Base-by-base conservation (phyloP, 2,888 invertebrate species). In the Trilocha varians region DNA sequence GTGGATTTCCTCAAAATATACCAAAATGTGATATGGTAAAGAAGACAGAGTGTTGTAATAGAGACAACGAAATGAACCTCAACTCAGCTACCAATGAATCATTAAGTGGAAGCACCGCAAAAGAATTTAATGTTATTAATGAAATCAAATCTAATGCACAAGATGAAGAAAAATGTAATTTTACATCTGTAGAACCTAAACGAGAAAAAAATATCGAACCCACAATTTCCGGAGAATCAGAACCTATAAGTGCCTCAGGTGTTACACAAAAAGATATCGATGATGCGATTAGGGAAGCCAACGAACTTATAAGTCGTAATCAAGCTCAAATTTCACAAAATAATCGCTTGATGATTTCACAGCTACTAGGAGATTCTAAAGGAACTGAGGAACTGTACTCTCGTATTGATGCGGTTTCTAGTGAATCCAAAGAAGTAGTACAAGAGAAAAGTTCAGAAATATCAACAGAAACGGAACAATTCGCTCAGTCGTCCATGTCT, bases 291-390 rank as follows among this genome's bases (percentile, higher is more conserved):
- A 51, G 45, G 41, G 46, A 48, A 36, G 39, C 47, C 13, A 50
- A 47, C 42, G 45, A 50, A 6, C 35, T 41, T 11, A 38, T 43
- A 4, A 53, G 39, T 17, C 59, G 56, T 45, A 58, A 50, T 34
- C 50, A 47, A 14, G 48, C 44, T 13, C 53, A 61, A 42, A 38
- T 54, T 2, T 48, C 54, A 44, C 65, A 66, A 3, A 60, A 69
- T 41, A 57, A 64, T 38, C 52, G 61, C 42, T 48, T 65, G 35
- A 38, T 70, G 14, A 67, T 60, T 46, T 58, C 66, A 34, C 65
- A 70, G 49, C 33, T 63, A 5, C 38, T 65, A 9, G 51, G 50
- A 17, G 57, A 57, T 14, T 41, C 52, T 11, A 45, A 42, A 16
- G 45, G 39, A 9, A 50, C 44, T n/a, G 40, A 47, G 1, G 57